phyloP scores from a whole-genome alignment of 2,113 vertebrate genomes.

The Oreochromis niloticus region DNA sequence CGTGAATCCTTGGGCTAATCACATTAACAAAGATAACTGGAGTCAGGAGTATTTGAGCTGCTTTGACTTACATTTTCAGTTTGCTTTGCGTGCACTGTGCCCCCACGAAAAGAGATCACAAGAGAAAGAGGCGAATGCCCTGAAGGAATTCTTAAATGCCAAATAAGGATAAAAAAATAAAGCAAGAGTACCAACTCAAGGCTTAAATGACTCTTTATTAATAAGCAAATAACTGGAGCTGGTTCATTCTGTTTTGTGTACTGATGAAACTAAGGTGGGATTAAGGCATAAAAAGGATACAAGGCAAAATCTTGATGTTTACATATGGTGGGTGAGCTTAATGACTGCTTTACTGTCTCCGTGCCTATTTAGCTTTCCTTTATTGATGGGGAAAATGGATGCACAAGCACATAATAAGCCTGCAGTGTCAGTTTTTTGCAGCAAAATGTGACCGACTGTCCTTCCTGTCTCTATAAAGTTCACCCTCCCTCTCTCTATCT shows the following conservation, averaged over 20 bases:
- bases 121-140: neutral
- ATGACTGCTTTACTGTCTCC: neutral
- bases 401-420: neutral
- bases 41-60: neutral
- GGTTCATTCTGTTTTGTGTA: neutral
- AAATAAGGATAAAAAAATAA: neutral
- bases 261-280: neutral
- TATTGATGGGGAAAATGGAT: neutral
- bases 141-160: neutral
- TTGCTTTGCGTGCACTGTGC: neutral
- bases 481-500: neutral
- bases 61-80: neutral
- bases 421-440: neutral
- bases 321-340: neutral
- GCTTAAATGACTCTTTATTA: neutral
- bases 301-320: neutral
- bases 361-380: neutral
- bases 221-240: neutral
- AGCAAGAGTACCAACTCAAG: neutral
- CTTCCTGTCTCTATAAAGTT: neutral
- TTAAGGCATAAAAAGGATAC: neutral
- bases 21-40: neutral
- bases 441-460: neutral
- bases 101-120: neutral
- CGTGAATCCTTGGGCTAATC: neutral